Conservation (phyloP, 1,140 invertebrate genomes). For the Probaryconus sp. region DNA sequence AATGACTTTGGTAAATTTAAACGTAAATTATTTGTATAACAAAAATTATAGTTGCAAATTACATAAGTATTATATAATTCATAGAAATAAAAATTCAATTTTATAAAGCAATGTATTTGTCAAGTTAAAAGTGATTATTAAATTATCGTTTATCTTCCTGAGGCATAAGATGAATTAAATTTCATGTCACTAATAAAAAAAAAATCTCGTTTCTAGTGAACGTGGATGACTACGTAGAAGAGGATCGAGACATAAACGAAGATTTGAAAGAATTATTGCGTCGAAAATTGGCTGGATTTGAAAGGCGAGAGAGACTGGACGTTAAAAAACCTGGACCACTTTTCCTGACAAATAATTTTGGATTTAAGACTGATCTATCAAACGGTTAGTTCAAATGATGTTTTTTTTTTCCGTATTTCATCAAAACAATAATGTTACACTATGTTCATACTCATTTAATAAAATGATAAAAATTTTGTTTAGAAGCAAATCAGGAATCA, state of each 20-base stretch:
- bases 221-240: slow-evolving; percentile 21
- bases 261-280: slow-evolving; percentile 63
- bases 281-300: slow-evolving; percentile 82
- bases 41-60: too few relatives aligned
- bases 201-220: slow-evolving; percentile 21
- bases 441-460: too few relatives aligned
- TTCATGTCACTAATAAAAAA: not conserved
- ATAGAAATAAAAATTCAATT: too few relatives aligned
- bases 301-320: slow-evolving; percentile 90
- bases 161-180: too few relatives aligned
- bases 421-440: too few relatives aligned
- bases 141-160: too few relatives aligned
- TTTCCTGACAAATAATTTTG: slow-evolving; percentile 82
- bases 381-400: slow-evolving; percentile 48
- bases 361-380: slow-evolving; percentile 74
- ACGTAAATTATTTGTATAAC: too few relatives aligned
- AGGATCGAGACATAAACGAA: slow-evolving; percentile 24
- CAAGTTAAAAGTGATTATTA: slow-evolving; percentile 4
- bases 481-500: not conserved
- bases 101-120: too few relatives aligned
- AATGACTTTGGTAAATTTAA: slow-evolving; percentile 2
- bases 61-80: too few relatives aligned
- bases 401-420: too few relatives aligned
- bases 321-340: slow-evolving; percentile 96
- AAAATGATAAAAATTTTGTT: not conserved